Percentiles rank a stretch among this genome's conserved stretches.
phyloP scores from a whole-genome alignment of 1,140 invertebrate genomes.

The Dryas iulia region DNA sequence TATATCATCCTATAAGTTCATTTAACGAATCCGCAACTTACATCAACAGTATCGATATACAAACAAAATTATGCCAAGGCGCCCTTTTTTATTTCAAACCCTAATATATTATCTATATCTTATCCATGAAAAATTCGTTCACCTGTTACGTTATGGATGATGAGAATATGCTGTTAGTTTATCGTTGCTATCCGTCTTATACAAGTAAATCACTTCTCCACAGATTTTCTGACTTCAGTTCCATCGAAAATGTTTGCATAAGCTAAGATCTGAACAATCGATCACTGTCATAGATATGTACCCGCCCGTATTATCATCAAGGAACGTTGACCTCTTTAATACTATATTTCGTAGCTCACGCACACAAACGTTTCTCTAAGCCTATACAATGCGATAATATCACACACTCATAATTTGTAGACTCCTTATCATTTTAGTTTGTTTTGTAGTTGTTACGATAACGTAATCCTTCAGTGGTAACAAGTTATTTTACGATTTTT shows the following conservation, averaged over 20 bases:
- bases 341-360: conserved; percentile 54
- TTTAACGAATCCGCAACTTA: not conserved
- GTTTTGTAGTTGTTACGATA: conserved; percentile 42
- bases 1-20: not conserved
- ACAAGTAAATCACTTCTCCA: conserved; percentile 51
- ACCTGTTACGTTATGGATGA: conserved; percentile 29
- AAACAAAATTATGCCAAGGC: not conserved
- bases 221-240: conserved; percentile 56
- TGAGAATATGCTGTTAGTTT: conserved; percentile 26
- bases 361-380: conserved; percentile 38
- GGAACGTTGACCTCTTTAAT: conserved; percentile 64
- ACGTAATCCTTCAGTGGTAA: conserved; percentile 21
- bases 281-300: conserved; percentile 69
- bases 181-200: conserved; percentile 53
- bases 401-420: conserved; percentile 40
- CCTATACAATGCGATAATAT: conserved; percentile 22
- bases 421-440: conserved; percentile 56
- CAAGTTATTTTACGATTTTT: conserved; percentile 11
- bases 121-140: conserved; percentile 2
- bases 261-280: conserved; percentile 69
- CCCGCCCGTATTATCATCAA: conserved; percentile 57
- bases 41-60: not conserved
- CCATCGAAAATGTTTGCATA: conserved; percentile 63
- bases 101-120: not conserved
- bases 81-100: not conserved